Percentiles rank a stretch among this genome's conserved stretches.
phyloP scores from a whole-genome alignment of 2,888 invertebrate species.

The Epirrita christyi region DNA sequence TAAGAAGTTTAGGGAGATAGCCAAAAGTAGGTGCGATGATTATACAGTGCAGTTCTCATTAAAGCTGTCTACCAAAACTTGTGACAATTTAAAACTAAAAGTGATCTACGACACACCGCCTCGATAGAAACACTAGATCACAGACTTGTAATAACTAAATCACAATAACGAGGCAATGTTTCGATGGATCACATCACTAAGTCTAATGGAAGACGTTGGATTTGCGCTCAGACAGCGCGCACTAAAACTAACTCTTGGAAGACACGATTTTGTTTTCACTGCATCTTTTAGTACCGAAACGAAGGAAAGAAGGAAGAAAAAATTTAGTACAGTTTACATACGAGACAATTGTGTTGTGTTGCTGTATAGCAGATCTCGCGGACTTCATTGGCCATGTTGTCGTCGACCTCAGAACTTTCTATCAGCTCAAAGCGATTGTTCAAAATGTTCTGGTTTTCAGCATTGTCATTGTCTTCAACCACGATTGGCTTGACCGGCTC shows the following conservation, averaged over 20 bases:
- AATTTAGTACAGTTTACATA: constrained; percentile 74
- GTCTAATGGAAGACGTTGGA: constrained; percentile 80
- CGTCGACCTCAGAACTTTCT: constrained; percentile 76
- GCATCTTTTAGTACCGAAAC: constrained; percentile 61
- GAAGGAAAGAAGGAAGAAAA: constrained; percentile 47
- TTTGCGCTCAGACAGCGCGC: constrained; percentile 57
- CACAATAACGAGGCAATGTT: constrained; percentile 52
- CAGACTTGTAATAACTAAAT: constrained; percentile 50
- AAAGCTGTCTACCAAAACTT: constrained; percentile 85
- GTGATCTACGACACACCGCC: constrained; percentile 53
- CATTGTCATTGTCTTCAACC: constrained; percentile 73
- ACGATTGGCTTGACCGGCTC: constrained; percentile 74
- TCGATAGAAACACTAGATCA: constrained; percentile 48
- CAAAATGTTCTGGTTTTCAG: constrained; percentile 76
- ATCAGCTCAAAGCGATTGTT: constrained; percentile 74
- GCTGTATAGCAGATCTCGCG: constrained; percentile 82
- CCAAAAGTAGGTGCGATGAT: constrained; percentile 68
- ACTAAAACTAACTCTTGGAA: constrained; percentile 78
- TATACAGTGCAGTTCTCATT: constrained; percentile 79
- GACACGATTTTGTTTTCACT: constrained; percentile 84
- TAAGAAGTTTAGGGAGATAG: constrained; percentile 60
- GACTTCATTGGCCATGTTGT: constrained; percentile 85
- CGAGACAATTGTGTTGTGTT: constrained; percentile 64
- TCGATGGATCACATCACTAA: constrained; percentile 65
- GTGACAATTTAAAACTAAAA: constrained; percentile 72